Conservation (phyloP, 2,113 vertebrate species). For the Catharus bicknelli region DNA sequence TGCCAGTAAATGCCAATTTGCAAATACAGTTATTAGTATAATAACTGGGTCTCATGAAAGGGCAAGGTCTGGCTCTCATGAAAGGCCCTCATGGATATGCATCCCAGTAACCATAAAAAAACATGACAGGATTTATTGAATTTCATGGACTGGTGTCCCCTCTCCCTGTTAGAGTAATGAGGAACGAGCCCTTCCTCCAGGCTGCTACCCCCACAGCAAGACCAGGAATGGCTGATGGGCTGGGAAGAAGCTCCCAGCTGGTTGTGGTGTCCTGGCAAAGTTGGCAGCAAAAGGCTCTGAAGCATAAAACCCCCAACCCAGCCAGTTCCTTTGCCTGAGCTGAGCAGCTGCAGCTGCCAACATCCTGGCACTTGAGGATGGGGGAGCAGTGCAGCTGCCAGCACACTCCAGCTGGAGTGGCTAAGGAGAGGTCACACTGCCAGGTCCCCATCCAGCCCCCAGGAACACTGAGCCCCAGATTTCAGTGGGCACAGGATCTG, state of each 20-base stretch:
- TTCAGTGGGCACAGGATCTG: background rate
- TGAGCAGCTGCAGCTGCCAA: background rate
- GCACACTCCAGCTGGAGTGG: background rate
- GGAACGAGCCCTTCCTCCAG: background rate
- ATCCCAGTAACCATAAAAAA: background rate
- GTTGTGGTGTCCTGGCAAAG: background rate
- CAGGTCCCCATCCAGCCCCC: background rate
- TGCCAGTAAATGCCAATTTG: background rate
- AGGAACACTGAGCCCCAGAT: background rate
- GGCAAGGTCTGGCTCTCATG: no score
- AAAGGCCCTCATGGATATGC: background rate
- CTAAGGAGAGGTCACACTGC: background rate
- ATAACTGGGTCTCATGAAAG: background rate
- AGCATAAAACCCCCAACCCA: background rate
- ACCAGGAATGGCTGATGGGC: accelerated
- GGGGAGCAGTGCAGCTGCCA: background rate
- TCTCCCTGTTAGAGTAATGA: background rate
- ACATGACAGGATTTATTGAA: background rate
- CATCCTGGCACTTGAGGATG: background rate
- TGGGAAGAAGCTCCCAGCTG: background rate
- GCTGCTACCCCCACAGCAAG: background rate
- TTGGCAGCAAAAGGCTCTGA: background rate
- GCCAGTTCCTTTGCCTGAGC: accelerated
- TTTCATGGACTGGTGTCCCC: background rate
- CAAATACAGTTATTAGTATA: background rate